Conservation (phyloP, 2,888 invertebrate species). For the Dugesia japonica region DNA sequence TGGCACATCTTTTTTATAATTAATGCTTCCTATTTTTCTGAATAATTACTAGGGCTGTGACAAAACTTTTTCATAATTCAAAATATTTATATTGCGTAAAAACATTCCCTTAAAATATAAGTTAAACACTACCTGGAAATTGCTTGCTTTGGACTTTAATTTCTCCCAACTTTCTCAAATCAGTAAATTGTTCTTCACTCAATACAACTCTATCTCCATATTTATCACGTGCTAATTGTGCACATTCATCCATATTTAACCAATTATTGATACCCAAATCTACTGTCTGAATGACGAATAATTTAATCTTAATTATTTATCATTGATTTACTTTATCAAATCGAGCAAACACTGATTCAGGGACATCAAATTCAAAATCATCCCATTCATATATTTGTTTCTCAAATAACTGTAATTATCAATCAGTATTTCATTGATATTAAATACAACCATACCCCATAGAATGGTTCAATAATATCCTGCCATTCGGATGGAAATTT, state of each 20-base stretch:
- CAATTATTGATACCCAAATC: background rate
- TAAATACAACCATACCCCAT: background rate
- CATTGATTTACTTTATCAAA: background rate
- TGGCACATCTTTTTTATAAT: too few relatives aligned
- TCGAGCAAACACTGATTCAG: background rate
- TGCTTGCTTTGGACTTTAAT: background rate
- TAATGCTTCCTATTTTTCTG: too few relatives aligned
- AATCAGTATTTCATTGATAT: background rate
- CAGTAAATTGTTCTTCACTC: background rate
- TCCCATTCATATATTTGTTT: background rate
- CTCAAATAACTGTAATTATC: background rate
- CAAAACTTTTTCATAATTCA: too few relatives aligned
- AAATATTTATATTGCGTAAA: too few relatives aligned
- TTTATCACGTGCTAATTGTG: background rate
- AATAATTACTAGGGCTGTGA: too few relatives aligned
- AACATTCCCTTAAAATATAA: too few relatives aligned
- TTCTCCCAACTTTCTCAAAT: background rate
- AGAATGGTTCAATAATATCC: background rate
- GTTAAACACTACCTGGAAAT: background rate
- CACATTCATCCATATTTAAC: constrained; percentile 2
- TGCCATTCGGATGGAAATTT: background rate
- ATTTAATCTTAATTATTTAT: background rate
- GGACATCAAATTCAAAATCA: background rate
- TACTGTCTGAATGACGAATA: background rate
- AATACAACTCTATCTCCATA: background rate